These are phyloP conservation scores for Telenomus remus DNA, from an alignment of 1,140 invertebrate species.

Conservation along the genomic window DNA sequence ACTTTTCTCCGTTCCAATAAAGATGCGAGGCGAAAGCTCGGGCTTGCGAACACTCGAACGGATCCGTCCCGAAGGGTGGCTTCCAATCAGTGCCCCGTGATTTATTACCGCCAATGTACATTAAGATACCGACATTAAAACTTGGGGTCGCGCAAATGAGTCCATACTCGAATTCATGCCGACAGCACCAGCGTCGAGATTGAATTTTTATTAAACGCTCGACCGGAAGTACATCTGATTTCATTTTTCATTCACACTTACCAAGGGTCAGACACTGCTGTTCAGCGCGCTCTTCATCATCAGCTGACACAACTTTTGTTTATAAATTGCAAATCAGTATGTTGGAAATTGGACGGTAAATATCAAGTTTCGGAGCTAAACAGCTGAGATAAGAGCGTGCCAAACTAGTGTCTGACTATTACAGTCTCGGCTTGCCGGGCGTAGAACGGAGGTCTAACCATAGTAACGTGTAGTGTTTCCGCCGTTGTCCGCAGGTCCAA, in stretches of 20 bases:
- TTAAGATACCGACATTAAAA: conserved; percentile 76
- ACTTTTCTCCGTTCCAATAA: conserved; percentile 35
- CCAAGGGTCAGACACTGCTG: background rate
- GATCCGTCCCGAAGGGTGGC: conserved; percentile 64
- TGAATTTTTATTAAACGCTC: conserved; percentile 43
- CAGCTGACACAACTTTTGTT: background rate
- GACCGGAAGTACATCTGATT: conserved; percentile 7
- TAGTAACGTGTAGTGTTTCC: conserved; percentile 86
- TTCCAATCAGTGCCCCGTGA: conserved; percentile 74
- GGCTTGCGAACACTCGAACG: conserved; percentile 25
- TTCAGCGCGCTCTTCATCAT: background rate
- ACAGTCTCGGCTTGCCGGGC: conserved; percentile 66
- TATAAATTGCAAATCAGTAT: conserved; percentile 10
- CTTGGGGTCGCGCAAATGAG: conserved; percentile 64
- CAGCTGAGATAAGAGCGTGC: conserved; percentile 16
- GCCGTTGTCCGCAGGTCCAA: conserved; percentile 90
- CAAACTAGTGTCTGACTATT: conserved; percentile 63
- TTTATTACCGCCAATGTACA: conserved; percentile 74
- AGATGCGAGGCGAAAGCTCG: conserved; percentile 14
- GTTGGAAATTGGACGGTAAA: no score
- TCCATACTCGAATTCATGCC: background rate
- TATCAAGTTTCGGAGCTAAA: background rate
- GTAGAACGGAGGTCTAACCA: conserved; percentile 75
- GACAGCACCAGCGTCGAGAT: conserved; percentile 7
- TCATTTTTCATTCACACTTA: background rate